Evolutionary conservation across 1,140 invertebrate species (phyloP), one percentile per base, ranked within the genome.

Genomic region (Zaprionus lachaisei): DNA sequence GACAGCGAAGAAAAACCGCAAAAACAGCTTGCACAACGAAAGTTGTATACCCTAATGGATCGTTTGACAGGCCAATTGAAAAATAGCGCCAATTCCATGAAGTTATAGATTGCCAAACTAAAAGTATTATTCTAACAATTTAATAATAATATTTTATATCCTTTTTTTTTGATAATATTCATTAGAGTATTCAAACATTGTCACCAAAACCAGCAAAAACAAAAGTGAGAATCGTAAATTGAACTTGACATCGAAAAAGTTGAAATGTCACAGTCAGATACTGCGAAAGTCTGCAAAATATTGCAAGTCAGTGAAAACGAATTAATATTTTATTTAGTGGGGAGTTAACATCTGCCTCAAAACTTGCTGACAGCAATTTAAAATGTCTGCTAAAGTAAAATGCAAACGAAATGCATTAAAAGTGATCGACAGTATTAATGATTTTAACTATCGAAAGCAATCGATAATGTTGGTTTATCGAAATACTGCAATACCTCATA

Each of bases 1-100:
- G 26, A 58, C 17, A 37, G 34, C 22, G 38, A 54, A 49, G 24
- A 74, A 55, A 41, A 75, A 71, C 62, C 75, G 55, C 71, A 81
- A 47, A 71, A 17, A 49, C 28, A 34, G 26, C 28, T 14, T 55
- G 47, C 20, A 14, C n/a, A 15, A 11, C 2, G 51, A 14, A 55
- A 17, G 14, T 17, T 47, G n/a, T 17, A 47, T 17, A 47, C 41
- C 17, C 41, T 47, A 17, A 47, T 17, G n/a, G 2, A 2, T 7
- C 9, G 7, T 47, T 47, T 47, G 41, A n/a, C n/a, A 44, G n/a
- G n/a, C 2, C 41, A 47, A 17, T 20, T 47, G 41, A 9, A 17
- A 47, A 47, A 17, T 47, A 44, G 2, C 2, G n/a, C 7, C 17
- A 2, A 17, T 9, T 5, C 2, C 41, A 7, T 1, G 3, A 17